Percentiles rank a stretch among this genome's conserved stretches.
phyloP scores from a whole-genome alignment of 2,797 vertebrate genomes.

The Acomys russatus region DNA sequence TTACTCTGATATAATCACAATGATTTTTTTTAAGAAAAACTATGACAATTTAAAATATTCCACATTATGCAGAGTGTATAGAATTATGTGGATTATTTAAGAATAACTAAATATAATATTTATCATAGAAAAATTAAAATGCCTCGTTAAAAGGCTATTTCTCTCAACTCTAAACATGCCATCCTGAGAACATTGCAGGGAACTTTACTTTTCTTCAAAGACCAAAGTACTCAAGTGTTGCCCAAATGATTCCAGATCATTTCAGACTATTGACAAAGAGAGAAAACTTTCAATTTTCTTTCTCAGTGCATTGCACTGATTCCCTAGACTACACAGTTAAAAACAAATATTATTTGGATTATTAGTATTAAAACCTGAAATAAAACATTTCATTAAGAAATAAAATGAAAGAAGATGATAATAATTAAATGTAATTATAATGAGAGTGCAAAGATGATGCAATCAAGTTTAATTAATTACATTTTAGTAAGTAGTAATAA shows the following conservation, averaged over 20 bases:
- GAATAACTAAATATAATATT: conserved; percentile 13
- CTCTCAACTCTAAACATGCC: not conserved
- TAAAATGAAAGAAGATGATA: conserved; percentile 21
- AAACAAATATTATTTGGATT: not conserved
- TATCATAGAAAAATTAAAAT: conserved; percentile 8
- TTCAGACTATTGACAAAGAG: not conserved
- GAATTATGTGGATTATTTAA: conserved; percentile 42
- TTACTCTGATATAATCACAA: not conserved
- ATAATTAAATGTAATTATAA: not conserved
- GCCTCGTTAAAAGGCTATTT: not conserved
- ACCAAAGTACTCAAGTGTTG: not conserved
- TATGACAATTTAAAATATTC: not conserved
- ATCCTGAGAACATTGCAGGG: not conserved
- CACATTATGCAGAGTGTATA: not conserved
- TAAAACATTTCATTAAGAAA: conserved; percentile 46
- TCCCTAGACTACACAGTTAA: not conserved
- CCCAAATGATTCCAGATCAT: not conserved
- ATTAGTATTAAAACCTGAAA: conserved; percentile 32
- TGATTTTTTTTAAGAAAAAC: not conserved
- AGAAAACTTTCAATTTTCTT: not conserved
- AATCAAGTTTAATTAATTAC: conserved; percentile 14
- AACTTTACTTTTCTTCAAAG: conserved; percentile 11
- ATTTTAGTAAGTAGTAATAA: conserved; percentile 52
- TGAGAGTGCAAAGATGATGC: conserved; percentile 62
- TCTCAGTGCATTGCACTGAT: not conserved